These are phyloP conservation scores for Alligator sinensis DNA, from an alignment of 2,113 vertebrate species.

Conservation along the genomic window DNA sequence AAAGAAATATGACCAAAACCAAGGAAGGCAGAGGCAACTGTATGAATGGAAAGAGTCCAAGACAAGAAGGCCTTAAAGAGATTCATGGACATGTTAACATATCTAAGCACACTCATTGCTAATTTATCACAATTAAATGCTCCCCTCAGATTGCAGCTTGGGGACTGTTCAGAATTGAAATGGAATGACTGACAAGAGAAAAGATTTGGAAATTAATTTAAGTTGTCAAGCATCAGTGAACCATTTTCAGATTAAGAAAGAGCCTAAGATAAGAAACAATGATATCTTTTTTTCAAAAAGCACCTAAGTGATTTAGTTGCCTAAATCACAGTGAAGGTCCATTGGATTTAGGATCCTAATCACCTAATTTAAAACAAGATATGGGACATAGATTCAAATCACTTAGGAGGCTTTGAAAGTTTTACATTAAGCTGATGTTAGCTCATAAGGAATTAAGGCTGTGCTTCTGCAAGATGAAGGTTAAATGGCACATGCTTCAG, in stretches of 20 bases:
- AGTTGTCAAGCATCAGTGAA: constrained; percentile 47
- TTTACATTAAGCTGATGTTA: background rate
- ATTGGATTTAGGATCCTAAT: constrained; percentile 8
- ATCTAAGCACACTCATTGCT: constrained; percentile 49
- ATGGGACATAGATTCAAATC: background rate
- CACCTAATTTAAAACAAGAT: constrained; percentile 4
- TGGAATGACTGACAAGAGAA: constrained; percentile 50
- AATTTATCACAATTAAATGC: constrained; percentile 49
- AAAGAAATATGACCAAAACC: constrained; percentile 58
- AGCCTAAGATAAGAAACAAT: constrained; percentile 2
- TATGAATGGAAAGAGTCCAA: constrained; percentile 68
- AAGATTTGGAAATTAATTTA: constrained; percentile 40
- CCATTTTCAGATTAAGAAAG: constrained; percentile 26
- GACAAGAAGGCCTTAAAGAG: constrained; percentile 67
- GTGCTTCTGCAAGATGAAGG: background rate
- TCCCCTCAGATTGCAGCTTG: constrained; percentile 48
- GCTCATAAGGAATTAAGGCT: constrained; percentile 12
- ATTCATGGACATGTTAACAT: constrained; percentile 56
- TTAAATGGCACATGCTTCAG: background rate
- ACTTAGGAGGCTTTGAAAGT: background rate
- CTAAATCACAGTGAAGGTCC: constrained; percentile 29
- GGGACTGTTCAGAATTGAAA: constrained; percentile 34
- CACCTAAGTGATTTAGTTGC: background rate
- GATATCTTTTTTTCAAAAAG: background rate
- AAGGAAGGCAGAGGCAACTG: constrained; percentile 46